Conservation (phyloP, 2,888 invertebrate species). For the Metopia argyrocephala region DNA sequence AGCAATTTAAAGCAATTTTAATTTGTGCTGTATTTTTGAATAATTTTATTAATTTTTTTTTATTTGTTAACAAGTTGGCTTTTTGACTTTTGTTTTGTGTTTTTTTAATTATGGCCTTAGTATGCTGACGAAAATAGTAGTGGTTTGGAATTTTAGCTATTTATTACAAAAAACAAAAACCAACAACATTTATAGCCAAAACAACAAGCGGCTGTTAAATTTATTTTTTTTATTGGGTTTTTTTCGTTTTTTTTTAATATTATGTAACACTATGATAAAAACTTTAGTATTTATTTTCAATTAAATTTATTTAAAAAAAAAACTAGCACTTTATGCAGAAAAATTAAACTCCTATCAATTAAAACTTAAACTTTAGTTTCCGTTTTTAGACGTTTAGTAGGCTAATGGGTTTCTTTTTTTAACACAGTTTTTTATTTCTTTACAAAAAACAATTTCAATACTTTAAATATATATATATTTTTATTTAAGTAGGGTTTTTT, state of each 20-base stretch:
- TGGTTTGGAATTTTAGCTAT: constrained; percentile 42
- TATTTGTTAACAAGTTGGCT: background rate
- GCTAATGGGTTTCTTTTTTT: constrained; percentile 29
- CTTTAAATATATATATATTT: background rate
- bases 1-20: background rate
- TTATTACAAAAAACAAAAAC: constrained; percentile 10
- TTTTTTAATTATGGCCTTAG: constrained; percentile 42
- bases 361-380: constrained; percentile 33
- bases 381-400: background rate
- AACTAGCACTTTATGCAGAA: constrained; percentile 13
- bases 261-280: constrained; percentile 31
- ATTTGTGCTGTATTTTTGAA: background rate
- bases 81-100: constrained; percentile 1
- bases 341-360: background rate
- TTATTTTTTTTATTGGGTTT: constrained; percentile 13
- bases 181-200: constrained; percentile 9
- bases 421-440: background rate
- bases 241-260: constrained; percentile 13
- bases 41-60: background rate
- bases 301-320: constrained; percentile 17
- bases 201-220: constrained; percentile 6
- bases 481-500: background rate
- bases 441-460: constrained; percentile 31
- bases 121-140: constrained; percentile 40
- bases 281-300: constrained; percentile 6